phyloP scores from a whole-genome alignment of 35 echinoderm and acorn worm genomes.

The Anneissia japonica region DNA sequence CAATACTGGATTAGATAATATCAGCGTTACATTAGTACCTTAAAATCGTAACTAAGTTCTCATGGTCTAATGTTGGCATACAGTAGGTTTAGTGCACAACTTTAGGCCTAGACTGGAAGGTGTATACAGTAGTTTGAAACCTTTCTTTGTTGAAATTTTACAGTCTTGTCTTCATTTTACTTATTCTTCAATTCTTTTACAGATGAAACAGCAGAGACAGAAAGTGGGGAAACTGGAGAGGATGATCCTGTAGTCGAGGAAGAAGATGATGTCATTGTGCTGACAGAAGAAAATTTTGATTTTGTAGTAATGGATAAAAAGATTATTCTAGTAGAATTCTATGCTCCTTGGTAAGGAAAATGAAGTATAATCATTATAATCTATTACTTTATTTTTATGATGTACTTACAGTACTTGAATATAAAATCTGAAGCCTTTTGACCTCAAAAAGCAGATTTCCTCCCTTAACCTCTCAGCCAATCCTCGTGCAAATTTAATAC shows the following conservation, averaged over 20 bases:
- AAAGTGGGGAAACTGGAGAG: neutral
- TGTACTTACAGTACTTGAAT: neutral
- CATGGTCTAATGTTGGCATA: too few relatives aligned
- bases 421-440: neutral
- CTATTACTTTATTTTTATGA: neutral
- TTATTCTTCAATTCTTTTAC: neutral
- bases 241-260: conserved; percentile 32
- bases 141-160: too few relatives aligned
- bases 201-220: neutral
- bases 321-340: conserved; percentile 93
- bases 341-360: conserved; percentile 78
- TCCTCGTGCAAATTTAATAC: neutral
- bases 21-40: too few relatives aligned
- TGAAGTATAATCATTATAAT: neutral
- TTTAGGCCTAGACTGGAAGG: too few relatives aligned
- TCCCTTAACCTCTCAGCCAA: neutral
- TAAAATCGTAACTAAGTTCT: too few relatives aligned
- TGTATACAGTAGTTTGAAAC: too few relatives aligned
- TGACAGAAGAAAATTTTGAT: conserved; percentile 73
- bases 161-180: too few relatives aligned
- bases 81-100: too few relatives aligned
- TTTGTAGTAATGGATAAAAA: conserved; percentile 53
- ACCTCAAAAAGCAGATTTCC: neutral
- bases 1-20: too few relatives aligned
- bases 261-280: conserved; percentile 78